Percentiles rank a stretch among this genome's conserved stretches.
These are phyloP conservation scores for Delphinapterus leucas DNA, from an alignment of 2,113 vertebrate genomes.

Conservation along the genomic window DNA sequence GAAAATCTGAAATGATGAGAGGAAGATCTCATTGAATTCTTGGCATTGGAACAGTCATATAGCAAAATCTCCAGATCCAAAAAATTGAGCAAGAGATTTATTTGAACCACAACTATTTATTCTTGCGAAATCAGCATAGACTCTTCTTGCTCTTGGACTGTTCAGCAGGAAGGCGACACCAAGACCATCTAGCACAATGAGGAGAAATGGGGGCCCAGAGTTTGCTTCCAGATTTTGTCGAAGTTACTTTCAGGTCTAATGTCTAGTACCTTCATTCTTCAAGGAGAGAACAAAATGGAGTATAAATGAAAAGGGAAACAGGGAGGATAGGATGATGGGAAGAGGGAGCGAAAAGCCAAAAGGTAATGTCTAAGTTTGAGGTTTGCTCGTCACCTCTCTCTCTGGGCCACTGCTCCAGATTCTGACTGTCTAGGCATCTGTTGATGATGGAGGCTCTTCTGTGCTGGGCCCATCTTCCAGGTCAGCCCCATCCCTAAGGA, in stretches of 20 bases:
- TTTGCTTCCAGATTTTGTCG: neutral
- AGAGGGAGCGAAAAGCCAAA: neutral
- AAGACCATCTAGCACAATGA: neutral
- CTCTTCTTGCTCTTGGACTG: neutral
- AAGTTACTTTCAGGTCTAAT: neutral
- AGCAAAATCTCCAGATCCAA: slow-evolving; percentile 42
- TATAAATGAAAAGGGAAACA: neutral
- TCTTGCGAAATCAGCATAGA: slow-evolving; percentile 31
- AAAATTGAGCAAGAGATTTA: slow-evolving; percentile 45
- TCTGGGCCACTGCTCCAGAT: neutral
- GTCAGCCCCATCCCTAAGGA: neutral
- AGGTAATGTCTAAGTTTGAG: neutral
- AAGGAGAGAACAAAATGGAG: neutral
- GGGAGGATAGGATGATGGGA: neutral
- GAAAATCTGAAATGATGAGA: slow-evolving; percentile 43
- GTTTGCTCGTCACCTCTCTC: neutral
- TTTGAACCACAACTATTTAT: slow-evolving; percentile 22
- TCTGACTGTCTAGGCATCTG: neutral
- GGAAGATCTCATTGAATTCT: slow-evolving; percentile 41
- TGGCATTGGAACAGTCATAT: neutral
- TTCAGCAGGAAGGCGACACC: neutral
- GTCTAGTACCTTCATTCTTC: neutral
- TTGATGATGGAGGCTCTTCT: neutral
- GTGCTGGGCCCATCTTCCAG: neutral
- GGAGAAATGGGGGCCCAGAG: neutral